Evolutionary conservation across 2,888 invertebrate species (phyloP), one percentile per base, ranked within the genome.

Genomic region (Orthosia cruda): DNA sequence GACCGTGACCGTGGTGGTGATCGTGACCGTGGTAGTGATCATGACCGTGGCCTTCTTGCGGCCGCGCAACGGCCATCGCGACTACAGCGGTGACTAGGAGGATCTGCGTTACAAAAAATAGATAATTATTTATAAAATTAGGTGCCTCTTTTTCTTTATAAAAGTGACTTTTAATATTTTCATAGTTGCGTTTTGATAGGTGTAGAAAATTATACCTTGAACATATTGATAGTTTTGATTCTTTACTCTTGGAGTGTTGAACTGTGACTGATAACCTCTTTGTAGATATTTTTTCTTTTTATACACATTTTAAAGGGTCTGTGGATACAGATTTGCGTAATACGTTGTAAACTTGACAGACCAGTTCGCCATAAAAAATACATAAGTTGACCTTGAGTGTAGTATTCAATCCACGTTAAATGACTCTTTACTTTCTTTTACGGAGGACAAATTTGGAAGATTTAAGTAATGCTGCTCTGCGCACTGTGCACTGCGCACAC

Each of bases 1-100:
- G 91, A 20, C 83, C 89, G 69, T 91, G 88, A 45, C 89, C 89
- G 32, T 91, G 89, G 23, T 89, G 82, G 59, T 89, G 58, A n/a
- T 67, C 81, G 18, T 88, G 77, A 55, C 82, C 77, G 0, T 74
- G 40, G 40, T 40, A 40, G 40, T 40, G 40, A 40, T 40, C 40
- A 9, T 40, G 40, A 40, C 40, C 9, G 40, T 40, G 40, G 9
- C 64, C 64, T 1, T 68, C 67, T 77, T 87, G 87, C 1, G 89
- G 85, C 26, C 77, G 78, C 0, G 81, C 86, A 26, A 68, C 62
- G 4, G 32, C 84, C 2, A 77, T 52, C 3, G 75, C 75, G 18
- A 87, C 15, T 7, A 87, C 40, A 26, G 88, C 73, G 9, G 67
- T 18, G 12, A 79, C 16, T 7, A 80, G 49, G 57, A 83, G 4